Percentiles rank a stretch among this genome's conserved stretches.
phyloP scores from a whole-genome alignment of 2,888 invertebrate species.

The Caenorhabditis parvicauda region DNA sequence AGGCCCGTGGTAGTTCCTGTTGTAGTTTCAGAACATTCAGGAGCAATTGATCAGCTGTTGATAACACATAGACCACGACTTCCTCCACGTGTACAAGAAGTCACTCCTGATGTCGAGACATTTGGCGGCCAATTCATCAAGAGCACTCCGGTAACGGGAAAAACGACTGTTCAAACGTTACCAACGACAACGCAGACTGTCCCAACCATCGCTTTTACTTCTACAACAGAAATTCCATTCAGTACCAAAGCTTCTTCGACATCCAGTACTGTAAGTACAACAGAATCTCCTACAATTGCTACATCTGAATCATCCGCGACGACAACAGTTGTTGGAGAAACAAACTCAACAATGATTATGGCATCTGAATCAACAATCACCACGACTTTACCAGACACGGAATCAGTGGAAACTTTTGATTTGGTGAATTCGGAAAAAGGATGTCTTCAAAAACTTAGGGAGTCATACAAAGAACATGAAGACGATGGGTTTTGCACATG shows the following conservation, averaged over 20 bases:
- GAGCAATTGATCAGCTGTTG: too few relatives aligned
- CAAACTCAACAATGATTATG: background rate
- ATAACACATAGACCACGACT: too few relatives aligned
- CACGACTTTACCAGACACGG: background rate
- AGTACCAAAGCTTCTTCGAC: too few relatives aligned
- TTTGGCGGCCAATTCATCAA: too few relatives aligned
- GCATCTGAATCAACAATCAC: background rate
- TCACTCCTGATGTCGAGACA: too few relatives aligned
- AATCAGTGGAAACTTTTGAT: too few relatives aligned
- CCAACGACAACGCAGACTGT: background rate
- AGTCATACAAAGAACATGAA: background rate
- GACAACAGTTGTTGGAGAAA: background rate
- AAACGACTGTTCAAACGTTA: background rate
- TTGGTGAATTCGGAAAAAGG: background rate
- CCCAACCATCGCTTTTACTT: background rate
- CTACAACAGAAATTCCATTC: background rate
- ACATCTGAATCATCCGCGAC: background rate
- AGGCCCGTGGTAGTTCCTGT: too few relatives aligned
- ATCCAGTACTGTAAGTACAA: background rate
- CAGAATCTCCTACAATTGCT: background rate
- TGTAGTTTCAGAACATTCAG: too few relatives aligned
- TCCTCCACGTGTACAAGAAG: too few relatives aligned
- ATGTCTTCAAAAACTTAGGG: background rate
- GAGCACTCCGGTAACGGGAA: background rate
- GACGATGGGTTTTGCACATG: conserved; percentile 16